Evolutionary conservation across 1,140 invertebrate genomes (phyloP), one percentile per base, ranked within the genome.

Genomic region (Ruditapes philippinarum): DNA sequence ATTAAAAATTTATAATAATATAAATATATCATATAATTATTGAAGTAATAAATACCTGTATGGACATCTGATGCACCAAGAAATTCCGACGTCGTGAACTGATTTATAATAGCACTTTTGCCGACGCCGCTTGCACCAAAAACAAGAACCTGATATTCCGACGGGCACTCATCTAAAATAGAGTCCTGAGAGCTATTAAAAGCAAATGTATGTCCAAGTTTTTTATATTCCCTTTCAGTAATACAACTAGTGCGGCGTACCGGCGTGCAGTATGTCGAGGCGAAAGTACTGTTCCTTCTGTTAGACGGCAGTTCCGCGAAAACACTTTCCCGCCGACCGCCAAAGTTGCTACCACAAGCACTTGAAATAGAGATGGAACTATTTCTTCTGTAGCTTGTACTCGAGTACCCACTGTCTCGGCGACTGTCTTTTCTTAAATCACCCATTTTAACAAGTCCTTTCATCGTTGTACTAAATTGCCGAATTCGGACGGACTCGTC

Each of bases 81-180:
- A 94, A 98, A 98, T 92, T 99, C 98, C 62, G 98, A 98, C 1
- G 98, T 98, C 97, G 98, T 98, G 94, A 98, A 98, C 95, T 99
- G 98, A 0, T 97, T 98, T 0, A 98, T 97, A 9, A 98, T 96
- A 0, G 98, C 97, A 0, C 98, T 98, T 95, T 98, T 98, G 0
- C 98, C 98, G 28, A 98, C 98, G 0, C 98, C 98, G 0, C 97
- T 97, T 91, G 98, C 98, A 0, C 98, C 98, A 33, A 99, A 96
- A 97, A 98, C 96, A 0, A 98, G 97, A 9, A 98, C 98, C 22
- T 98, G 96, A 95, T 98, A 97, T 94, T 92, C 86, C 14, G 89
- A 90, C 5, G 90, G 89, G 33, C 45, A 73, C 42, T 82, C 68
- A 22, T 81, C 86, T n/a, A 82, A 49, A 0, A 80, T 62, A 19